phyloP scores from a whole-genome alignment of 2,888 invertebrate genomes.

The Perizoma flavofasciatum region DNA sequence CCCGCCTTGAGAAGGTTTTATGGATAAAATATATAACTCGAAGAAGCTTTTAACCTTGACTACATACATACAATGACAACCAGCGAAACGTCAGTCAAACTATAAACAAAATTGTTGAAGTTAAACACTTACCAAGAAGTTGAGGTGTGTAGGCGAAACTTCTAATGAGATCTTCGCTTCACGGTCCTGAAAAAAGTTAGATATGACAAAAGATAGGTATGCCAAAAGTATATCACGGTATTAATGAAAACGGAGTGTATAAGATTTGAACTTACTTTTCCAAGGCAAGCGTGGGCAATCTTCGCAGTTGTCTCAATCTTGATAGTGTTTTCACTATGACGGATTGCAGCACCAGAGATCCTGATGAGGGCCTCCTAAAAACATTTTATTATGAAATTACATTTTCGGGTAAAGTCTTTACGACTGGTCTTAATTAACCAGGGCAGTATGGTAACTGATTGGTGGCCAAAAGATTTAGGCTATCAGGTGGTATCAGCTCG shows the following conservation, averaged over 20 bases:
- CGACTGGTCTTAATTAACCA: no score
- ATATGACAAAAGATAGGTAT: neutral
- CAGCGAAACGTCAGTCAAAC: no score
- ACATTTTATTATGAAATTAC: slow-evolving; percentile 3
- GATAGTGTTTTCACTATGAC: slow-evolving; percentile 56
- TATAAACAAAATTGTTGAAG: neutral
- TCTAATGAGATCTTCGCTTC: slow-evolving; percentile 67
- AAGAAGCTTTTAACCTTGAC: no score
- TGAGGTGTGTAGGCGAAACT: slow-evolving; percentile 63
- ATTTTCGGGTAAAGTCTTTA: neutral
- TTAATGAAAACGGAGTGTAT: no score
- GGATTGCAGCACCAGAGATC: slow-evolving; percentile 53
- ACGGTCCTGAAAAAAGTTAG: slow-evolving; percentile 58
- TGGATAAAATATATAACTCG: no score
- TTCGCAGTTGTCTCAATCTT: slow-evolving; percentile 63
- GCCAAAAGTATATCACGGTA: neutral
- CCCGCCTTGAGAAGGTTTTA: neutral
- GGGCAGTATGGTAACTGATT: no score
- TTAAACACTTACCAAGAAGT: slow-evolving; percentile 62
- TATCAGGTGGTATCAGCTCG: no score
- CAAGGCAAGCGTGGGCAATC: slow-evolving; percentile 63
- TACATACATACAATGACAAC: no score
- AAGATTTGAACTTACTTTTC: slow-evolving; percentile 54
- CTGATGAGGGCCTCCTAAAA: slow-evolving; percentile 67
- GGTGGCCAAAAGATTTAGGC: no score